A percentile compares a stretch with the other conserved stretches of the same genome.
These are phyloP conservation scores for Phyllostomus hastatus DNA, from an alignment of 2,113 vertebrate genomes.

Conservation along the genomic window DNA sequence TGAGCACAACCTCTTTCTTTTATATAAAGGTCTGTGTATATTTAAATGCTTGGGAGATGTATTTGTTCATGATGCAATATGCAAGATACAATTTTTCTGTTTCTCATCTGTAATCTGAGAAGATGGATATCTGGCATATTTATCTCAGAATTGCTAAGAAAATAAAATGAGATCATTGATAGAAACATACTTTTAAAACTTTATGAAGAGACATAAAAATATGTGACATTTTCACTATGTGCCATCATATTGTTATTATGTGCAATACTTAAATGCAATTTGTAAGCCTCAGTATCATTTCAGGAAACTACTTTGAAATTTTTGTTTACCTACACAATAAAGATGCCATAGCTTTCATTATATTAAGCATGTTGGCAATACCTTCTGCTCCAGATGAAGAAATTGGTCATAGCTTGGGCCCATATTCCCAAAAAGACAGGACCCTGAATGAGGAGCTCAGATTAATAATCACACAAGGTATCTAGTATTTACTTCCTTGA, in stretches of 20 bases:
- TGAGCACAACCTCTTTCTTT: not conserved
- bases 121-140: not conserved
- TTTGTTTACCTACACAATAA: not conserved
- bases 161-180: not conserved
- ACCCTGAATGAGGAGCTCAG: not conserved
- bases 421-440: not conserved
- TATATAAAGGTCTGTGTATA: not conserved
- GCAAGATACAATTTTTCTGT: not conserved
- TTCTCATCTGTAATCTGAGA: not conserved
- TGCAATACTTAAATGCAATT: not conserved
- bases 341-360: not conserved
- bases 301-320: not conserved
- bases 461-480: not conserved
- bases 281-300: not conserved
- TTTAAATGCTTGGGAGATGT: not conserved
- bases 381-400: not conserved
- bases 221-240: not conserved
- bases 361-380: not conserved
- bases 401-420: not conserved
- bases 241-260: not conserved
- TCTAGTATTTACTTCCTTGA: not conserved
- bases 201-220: constrained; percentile 7
- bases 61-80: not conserved
- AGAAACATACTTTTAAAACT: not conserved
- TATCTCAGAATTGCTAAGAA: not conserved